Conservation (phyloP, 2,113 vertebrate genomes). For the Eclectus roratus region DNA sequence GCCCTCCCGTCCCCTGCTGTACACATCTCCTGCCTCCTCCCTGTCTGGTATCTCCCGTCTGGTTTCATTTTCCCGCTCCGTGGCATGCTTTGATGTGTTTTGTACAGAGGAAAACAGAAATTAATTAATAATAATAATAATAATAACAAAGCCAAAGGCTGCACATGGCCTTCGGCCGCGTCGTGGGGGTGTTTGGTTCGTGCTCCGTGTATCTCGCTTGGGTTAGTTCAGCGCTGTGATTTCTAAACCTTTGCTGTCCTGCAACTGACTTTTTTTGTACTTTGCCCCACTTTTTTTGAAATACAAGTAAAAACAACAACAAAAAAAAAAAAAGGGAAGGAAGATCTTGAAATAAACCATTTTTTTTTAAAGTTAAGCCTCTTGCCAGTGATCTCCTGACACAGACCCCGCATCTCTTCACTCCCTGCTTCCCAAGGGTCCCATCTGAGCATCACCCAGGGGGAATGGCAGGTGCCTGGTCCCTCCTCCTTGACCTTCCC, state of each 20-base stretch:
- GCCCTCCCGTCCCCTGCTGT: not conserved
- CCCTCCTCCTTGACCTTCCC: not conserved
- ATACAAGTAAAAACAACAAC: slow-evolving; percentile 77
- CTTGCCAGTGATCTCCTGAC: not conserved
- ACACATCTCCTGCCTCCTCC: slow-evolving; percentile 37
- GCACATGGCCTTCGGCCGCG: not conserved
- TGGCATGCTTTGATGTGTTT: slow-evolving; percentile 96
- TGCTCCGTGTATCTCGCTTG: slow-evolving; percentile 72
- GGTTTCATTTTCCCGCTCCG: slow-evolving; percentile 57
- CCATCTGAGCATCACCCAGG: rapidly evolving
- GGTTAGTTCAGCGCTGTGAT: slow-evolving; percentile 81
- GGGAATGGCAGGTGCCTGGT: not conserved
- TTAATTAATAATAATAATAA: slow-evolving; percentile 23
- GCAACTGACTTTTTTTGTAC: slow-evolving; percentile 90
- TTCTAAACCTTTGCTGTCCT: slow-evolving; percentile 90
- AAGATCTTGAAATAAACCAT: slow-evolving; percentile 92
- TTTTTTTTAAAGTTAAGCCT: slow-evolving; percentile 57
- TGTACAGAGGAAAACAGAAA: slow-evolving; percentile 79
- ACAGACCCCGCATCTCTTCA: rapidly evolving
- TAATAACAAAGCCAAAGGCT: slow-evolving; percentile 43
- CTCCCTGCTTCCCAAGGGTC: not conserved
- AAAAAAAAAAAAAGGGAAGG: slow-evolving; percentile 65
- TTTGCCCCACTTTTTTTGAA: slow-evolving; percentile 86
- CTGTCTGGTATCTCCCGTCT: not conserved
- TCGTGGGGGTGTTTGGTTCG: slow-evolving; percentile 56